These are phyloP conservation scores for Seira sanloemensis DNA, from an alignment of 2,888 invertebrate genomes.

Conservation along the genomic window DNA sequence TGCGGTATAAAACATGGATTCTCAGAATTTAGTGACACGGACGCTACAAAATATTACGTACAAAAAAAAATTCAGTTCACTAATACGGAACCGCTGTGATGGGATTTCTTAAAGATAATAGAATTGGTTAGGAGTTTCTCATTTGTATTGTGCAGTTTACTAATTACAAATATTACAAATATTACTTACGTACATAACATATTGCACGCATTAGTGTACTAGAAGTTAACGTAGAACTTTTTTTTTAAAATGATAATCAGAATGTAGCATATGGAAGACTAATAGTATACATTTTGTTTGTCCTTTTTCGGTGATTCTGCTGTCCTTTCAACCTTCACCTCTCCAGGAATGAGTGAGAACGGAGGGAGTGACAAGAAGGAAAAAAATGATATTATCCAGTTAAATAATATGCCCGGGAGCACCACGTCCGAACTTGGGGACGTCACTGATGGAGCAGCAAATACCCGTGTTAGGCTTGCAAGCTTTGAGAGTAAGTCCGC, in stretches of 20 bases:
- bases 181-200: too few species aligned
- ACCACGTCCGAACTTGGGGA: constrained; percentile 8
- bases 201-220: too few species aligned
- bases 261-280: too few species aligned
- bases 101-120: not conserved
- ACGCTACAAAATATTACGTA: not conserved
- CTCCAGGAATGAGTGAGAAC: constrained; percentile 54
- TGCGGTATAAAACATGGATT: not conserved
- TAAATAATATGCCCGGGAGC: constrained; percentile 59
- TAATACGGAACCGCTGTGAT: not conserved
- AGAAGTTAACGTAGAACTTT: too few species aligned
- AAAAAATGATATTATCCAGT: constrained; percentile 57
- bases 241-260: too few species aligned
- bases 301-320: too few species aligned
- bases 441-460: constrained; percentile 36
- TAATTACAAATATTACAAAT: too few species aligned
- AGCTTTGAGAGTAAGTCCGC: constrained; percentile 55
- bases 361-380: constrained; percentile 43
- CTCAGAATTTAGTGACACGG: not conserved
- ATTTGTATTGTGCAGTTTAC: too few species aligned
- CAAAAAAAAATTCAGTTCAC: not conserved
- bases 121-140: not conserved
- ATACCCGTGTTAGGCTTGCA: constrained; percentile 45
- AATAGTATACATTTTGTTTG: too few species aligned
- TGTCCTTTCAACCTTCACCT: too few species aligned